Conservation (phyloP, 2,113 vertebrate genomes). For the Chloroceryle aenea region DNA sequence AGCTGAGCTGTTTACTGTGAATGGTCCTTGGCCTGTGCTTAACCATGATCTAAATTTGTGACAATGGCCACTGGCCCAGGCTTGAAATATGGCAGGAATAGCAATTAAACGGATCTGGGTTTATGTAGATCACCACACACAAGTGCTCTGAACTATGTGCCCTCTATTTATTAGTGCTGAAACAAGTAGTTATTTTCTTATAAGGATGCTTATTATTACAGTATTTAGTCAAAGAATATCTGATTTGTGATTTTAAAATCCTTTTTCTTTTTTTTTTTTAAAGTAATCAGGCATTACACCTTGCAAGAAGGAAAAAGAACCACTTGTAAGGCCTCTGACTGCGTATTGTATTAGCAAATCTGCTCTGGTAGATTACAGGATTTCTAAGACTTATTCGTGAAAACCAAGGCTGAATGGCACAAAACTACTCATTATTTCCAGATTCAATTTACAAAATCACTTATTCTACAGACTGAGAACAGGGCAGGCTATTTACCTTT, state of each 20-base stretch:
- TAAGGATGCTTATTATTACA: neutral
- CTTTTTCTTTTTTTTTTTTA: neutral
- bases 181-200: neutral
- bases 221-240: neutral
- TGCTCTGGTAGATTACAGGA: neutral
- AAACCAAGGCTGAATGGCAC: neutral
- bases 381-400: neutral
- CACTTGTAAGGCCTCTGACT: neutral
- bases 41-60: neutral
- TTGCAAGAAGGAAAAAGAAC: neutral
- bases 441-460: neutral
- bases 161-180: neutral
- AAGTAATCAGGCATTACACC: neutral
- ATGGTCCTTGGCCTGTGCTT: neutral
- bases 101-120: neutral
- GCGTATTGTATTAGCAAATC: neutral
- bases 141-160: accelerated
- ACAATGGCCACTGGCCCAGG: neutral
- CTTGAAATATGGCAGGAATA: neutral
- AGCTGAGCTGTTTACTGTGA: neutral
- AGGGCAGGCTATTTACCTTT: neutral
- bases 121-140: accelerated
- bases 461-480: neutral
- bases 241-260: neutral
- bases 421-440: neutral